Base-by-base conservation (phyloP, 2,797 vertebrate species). In the Anguilla marmorata region DNA sequence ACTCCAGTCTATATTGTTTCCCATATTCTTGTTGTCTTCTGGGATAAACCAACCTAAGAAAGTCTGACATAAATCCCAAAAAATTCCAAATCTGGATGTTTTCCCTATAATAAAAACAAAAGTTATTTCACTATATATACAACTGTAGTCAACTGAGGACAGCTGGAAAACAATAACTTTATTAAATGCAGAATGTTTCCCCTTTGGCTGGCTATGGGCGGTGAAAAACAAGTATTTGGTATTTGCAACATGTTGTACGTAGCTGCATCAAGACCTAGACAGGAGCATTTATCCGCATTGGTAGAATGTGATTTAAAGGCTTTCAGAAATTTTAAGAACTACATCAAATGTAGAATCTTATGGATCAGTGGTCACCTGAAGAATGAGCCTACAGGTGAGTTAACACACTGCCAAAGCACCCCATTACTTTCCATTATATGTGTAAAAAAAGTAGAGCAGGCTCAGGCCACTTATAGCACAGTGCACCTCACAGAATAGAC, bases 211-310 rank as follows among this genome's bases (percentile, higher is more conserved):
- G 60, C 60, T n/a, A 56, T 16, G 24, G 24, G 60, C n/a, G n/a
- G 60, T 24, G 54, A 11, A 56, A 56, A 56, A 56, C 54, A 66
- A 66, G 21, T 8, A 24, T 66, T n/a, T 66, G 60, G 21, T 8
- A 24, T 66, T n/a, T 66, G 60, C 3, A 66, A 66, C 27, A 72
- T 72, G 19, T 33, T 82, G 74, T 80, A 27, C 24, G 9, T 45
- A 14, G 56, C 69, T 76, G 9, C 19, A 80, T 79, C 19, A 60
- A 87, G 30, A 87, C 41, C 58, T 80, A 52, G 52, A 45, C 50
- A 82, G 86, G 33, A 80, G 54, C 50, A 87, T 60, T 45, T 80
- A 56, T 80, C 54, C 86, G 60, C 74, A 80, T 87, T 80, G 79
- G 76, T 60, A 37, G 54, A n/a, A 33, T 30, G 30, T 74, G 58